Conservation (phyloP, 2,113 vertebrate species). For the Elephas maximus region DNA sequence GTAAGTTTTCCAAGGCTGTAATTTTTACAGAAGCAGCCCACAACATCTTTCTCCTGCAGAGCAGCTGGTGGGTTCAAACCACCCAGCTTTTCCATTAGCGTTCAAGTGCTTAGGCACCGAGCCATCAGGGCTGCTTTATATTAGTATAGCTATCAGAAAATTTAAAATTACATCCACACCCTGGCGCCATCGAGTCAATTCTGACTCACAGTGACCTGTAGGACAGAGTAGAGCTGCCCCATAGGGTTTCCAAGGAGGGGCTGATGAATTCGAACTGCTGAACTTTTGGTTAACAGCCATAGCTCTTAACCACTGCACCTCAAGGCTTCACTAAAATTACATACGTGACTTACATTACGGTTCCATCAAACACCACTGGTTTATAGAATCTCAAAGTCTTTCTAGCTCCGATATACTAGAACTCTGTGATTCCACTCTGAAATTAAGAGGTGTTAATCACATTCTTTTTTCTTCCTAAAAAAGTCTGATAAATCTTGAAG, state of each 20-base stretch:
- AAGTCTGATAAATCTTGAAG: background rate
- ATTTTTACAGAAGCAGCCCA: background rate
- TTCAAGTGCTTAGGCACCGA: background rate
- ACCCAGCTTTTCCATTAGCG: background rate
- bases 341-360: background rate
- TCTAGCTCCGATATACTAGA: background rate
- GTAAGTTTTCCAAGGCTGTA: too few species aligned
- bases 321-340: background rate
- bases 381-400: slow-evolving; percentile 1
- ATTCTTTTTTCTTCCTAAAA: background rate
- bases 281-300: background rate
- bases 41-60: background rate
- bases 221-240: too few species aligned
- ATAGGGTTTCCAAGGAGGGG: background rate
- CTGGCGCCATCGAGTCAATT: too few species aligned
- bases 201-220: too few species aligned
- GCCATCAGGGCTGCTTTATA: background rate
- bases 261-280: background rate
- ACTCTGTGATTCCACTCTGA: background rate
- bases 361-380: background rate
- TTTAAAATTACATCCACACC: background rate
- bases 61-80: background rate
- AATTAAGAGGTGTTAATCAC: background rate
- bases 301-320: background rate
- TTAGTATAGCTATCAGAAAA: background rate